These are phyloP conservation scores for Sericinus montela DNA, from an alignment of 2,888 invertebrate genomes.

Conservation along the genomic window DNA sequence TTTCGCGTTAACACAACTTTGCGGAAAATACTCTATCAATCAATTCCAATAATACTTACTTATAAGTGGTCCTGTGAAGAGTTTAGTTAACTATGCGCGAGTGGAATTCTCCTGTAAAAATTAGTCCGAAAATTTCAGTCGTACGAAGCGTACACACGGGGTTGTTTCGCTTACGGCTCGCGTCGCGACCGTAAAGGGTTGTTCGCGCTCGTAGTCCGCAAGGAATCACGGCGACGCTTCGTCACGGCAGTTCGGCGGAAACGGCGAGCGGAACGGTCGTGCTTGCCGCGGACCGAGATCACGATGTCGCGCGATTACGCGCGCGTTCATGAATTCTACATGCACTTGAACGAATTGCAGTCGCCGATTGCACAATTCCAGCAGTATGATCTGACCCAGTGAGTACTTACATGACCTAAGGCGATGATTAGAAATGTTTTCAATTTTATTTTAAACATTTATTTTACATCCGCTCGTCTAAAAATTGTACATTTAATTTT, in stretches of 20 bases:
- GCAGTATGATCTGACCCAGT: constrained; percentile 41
- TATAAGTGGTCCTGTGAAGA: too few relatives aligned
- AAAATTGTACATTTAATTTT: too few relatives aligned
- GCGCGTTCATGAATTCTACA: constrained; percentile 45
- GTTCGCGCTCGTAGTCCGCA: not conserved
- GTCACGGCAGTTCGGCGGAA: constrained; percentile 8
- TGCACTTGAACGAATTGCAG: constrained; percentile 47
- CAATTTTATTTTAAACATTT: too few relatives aligned
- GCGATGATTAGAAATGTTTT: too few relatives aligned
- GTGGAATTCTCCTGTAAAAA: too few relatives aligned
- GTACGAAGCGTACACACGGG: not conserved
- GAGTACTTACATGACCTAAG: constrained; percentile 33
- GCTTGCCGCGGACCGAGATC: constrained; percentile 21
- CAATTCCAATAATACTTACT: too few relatives aligned
- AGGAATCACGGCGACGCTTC: constrained; percentile 2
- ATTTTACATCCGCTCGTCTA: too few relatives aligned
- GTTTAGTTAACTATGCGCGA: too few relatives aligned
- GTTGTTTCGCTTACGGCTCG: not conserved
- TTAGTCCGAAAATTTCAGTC: too few relatives aligned
- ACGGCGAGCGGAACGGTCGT: constrained; percentile 25
- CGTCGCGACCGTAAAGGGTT: constrained; percentile 4
- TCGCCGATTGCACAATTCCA: constrained; percentile 35
- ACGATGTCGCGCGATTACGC: constrained; percentile 48
- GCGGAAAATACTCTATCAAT: too few relatives aligned
- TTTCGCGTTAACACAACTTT: too few relatives aligned